These are phyloP conservation scores for Enoplosus armatus DNA, from an alignment of 2,797 vertebrate genomes.

Conservation along the genomic window DNA sequence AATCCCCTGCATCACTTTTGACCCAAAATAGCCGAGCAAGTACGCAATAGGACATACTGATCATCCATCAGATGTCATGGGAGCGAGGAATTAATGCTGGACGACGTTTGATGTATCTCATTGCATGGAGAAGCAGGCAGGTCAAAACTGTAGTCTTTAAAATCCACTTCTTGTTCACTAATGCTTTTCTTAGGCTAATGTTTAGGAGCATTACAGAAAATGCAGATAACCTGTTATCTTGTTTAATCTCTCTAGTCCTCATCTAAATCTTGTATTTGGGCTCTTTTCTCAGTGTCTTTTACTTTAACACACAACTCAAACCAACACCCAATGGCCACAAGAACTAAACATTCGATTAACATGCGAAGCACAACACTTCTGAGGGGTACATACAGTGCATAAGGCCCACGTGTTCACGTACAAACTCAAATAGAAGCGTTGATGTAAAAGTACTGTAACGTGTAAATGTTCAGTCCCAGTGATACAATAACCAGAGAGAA, in stretches of 20 bases:
- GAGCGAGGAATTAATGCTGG: background rate
- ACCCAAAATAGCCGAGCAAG: conserved; percentile 60
- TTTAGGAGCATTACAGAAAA: background rate
- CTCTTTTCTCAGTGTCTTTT: no score
- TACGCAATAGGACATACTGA: conserved; percentile 17
- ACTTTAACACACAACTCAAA: no score
- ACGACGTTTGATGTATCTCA: background rate
- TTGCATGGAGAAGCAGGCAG: background rate
- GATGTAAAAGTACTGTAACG: no score
- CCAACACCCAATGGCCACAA: no score
- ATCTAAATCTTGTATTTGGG: conserved; percentile 6
- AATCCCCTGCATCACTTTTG: conserved; percentile 60
- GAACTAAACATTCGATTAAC: no score
- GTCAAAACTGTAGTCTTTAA: background rate
- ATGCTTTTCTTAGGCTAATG: background rate
- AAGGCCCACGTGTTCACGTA: no score
- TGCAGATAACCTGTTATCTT: background rate
- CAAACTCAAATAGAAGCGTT: no score
- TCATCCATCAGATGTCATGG: conserved; percentile 31
- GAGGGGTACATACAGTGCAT: no score
- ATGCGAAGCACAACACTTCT: no score
- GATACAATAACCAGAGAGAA: background rate
- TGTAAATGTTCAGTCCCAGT: background rate
- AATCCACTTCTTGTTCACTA: conserved; percentile 1
- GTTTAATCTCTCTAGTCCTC: background rate